Base-by-base conservation (phyloP, 2,113 vertebrate species). In the Glareola pratincola region DNA sequence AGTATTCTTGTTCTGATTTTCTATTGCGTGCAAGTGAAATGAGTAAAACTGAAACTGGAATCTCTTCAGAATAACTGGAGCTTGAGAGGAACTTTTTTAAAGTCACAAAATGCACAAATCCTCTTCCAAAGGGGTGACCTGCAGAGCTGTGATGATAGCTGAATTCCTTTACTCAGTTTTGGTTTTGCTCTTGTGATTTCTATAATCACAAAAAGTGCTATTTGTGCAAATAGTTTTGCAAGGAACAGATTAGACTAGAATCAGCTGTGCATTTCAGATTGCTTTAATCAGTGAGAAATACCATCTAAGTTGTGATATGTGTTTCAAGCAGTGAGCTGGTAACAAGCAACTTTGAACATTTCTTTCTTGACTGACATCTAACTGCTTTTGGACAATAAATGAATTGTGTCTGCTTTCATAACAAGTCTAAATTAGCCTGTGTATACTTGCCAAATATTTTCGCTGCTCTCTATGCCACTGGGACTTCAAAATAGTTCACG, bases 241-340 rank as follows among this genome's bases (percentile, higher is more conserved):
- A n/a, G 60, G 53, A 54, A 17, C 20, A 13, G 12, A 15, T n/a
- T 47, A 45, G 48, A 53, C 29, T 51, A 51, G 62, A 74, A 80
- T 48, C 24, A 47, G n/a, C 71, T 47, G 3, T 39, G 4, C 9
- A 4, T 34, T 67, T 39, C 10, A 9, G 76, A 36, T 76, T 14
- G 12, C 34, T 53, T 60, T 29, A 54, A 15, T 37, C 45, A 29
- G 5, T 68, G 54, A 62, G n/a, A 60, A 60, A 32, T 57, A 32
- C 51, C 3, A 0, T 23, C 0, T 37, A 26, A 53, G 37, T 19
- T 45, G 50, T 29, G 32, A 63, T 32, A 5, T 0, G 1, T 34
- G 9, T 71, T 64, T 88, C 43, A 83, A 3, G 12, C 18, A 56
- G 22, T 43, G 54, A 50, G 50, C 9, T 50, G 54, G 18, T 88